A percentile compares a stretch with the other conserved stretches of the same genome.
phyloP scores from a whole-genome alignment of 2,888 invertebrate genomes.

The Anthrax anthrax region DNA sequence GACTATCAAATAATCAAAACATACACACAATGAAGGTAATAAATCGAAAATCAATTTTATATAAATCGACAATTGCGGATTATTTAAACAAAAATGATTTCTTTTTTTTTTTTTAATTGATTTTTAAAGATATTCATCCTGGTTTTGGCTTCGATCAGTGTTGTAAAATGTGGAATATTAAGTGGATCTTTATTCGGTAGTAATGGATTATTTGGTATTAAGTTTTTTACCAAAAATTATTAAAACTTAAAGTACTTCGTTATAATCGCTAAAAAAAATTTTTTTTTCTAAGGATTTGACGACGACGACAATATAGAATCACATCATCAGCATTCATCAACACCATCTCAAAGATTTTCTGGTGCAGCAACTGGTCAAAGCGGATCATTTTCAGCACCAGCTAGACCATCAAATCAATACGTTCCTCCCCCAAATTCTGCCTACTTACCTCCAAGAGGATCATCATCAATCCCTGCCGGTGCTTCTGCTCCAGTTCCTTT shows the following conservation, averaged over 20 bases:
- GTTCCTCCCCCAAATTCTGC: neutral
- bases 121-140: slow-evolving; percentile 3
- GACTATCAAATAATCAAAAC: neutral
- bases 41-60: too few species aligned
- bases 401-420: neutral
- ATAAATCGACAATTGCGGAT: neutral
- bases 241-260: too few species aligned
- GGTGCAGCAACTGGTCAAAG: neutral
- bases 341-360: neutral
- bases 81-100: neutral
- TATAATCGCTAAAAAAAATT: too few species aligned
- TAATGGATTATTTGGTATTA: neutral
- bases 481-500: neutral
- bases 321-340: neutral
- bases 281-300: neutral
- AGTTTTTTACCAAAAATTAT: too few species aligned
- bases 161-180: neutral
- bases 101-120: too few species aligned
- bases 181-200: neutral
- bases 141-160: slow-evolving; percentile 1
- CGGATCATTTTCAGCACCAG: neutral
- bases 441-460: neutral
- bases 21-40: slow-evolving; percentile 2
- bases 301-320: neutral
- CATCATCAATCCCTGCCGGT: neutral